Base-by-base conservation (phyloP, 2,113 vertebrate genomes). In the Megatriorchis doriae region DNA sequence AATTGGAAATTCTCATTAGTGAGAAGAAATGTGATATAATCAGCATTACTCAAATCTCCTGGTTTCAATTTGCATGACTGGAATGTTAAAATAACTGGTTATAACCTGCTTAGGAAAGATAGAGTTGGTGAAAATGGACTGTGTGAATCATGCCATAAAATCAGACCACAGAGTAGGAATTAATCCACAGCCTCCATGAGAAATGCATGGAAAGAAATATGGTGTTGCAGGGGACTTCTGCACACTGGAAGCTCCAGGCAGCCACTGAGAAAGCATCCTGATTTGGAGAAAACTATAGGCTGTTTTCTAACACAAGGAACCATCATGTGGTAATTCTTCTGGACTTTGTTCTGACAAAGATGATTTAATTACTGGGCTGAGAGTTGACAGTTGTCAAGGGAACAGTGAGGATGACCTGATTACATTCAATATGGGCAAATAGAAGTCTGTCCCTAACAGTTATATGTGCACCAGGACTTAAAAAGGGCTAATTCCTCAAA, bases 1-100 rank as follows among this genome's bases (percentile, higher is more conserved):
- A 96, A 94, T 48, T 96, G 90, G 94, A 96, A 96, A 95, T 95
- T 95, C 94, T 95, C 80, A 87, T 93, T 96, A 95, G 88, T 68
- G 68, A 94, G 86, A 87, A 94, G 83, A 96, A 95, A 97, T 86
- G 83, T 84, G 92, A 96, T 94, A 90, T 94, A 95, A 97, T 95
- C 95, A 90, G 65, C 82, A 92, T 93, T 96, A 94, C 88, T 97
- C 94, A 94, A 92, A 95, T 61, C 67, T 86, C 52, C 88, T 96
- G 96, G 83, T 91, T 95, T 94, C 68, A 88, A 81, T 97, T 94
- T 95, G 77, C 77, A 42, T 81, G 92, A 94, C 86, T 0, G 22
- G 88, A 95, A 95, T 96, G 92, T 72, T 95, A 94, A 95, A 97
- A 93, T 96, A 86, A 81, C 88, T 95, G 90, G 83, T 92, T 95